Evolutionary conservation across 2,113 vertebrate species (phyloP), one percentile per base, ranked within the genome.

Genomic region (Seriola aureovittata): DNA sequence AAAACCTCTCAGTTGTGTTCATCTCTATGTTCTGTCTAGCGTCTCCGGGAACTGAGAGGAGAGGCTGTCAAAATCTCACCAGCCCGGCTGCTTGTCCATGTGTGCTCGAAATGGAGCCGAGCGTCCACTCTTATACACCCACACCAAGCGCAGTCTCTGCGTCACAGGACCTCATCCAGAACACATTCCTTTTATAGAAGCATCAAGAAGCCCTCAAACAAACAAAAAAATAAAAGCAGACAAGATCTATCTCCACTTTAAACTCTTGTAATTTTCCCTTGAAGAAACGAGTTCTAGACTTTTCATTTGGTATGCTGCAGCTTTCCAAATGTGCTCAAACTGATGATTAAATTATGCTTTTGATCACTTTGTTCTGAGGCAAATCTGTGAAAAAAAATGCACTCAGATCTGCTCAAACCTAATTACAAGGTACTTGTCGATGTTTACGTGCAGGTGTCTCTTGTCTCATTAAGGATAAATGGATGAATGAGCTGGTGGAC

Each of bases 1-100:
- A 84, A 9, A 90, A 68, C 87, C 88, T 94, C 84, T 93, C 91
- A 50, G 82, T 86, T 87, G 89, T 46, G 90, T 92, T 94, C 91
- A 94, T 91, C 91, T 93, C 92, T 73, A 50, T 91, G 85, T 68
- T 89, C 62, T 34, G 52, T 64, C 46, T 14, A 42, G 48, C 32
- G 42, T 87, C 23, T 86, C 80, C 75, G n/a, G 68, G 19, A 81
- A 80, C 70, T 55, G 62, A 78, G 75, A 71, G 71, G 40, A 42
- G 40, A 42, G 60, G n/a, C 72, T 38, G 4, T 85, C 46, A 32
- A 32, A 78, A 19, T 64, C 72, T 72, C 3, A 81, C 59, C 48
- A 58, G 40, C 29, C 71, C 83, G 52, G 54, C 38, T 63, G 71
- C 85, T 68, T 84, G 55, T 34, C 80, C 85, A 82, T 91, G 66